Evolutionary conservation across 2,888 invertebrate genomes (phyloP), one percentile per base, ranked within the genome.

Genomic region (Tupiocoris notatus): DNA sequence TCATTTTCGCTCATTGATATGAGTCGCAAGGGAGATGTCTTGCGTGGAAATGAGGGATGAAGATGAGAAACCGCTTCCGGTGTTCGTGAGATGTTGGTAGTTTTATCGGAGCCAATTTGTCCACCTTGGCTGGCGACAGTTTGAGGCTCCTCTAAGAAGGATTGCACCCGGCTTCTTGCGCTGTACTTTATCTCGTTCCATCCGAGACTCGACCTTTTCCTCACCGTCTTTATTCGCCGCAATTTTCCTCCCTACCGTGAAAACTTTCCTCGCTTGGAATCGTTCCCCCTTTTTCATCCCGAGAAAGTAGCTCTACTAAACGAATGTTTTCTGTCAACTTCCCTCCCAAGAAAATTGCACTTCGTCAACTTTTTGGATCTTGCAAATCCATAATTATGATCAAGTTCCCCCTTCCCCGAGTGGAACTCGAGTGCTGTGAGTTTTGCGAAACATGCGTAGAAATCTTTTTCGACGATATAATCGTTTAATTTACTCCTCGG

Each of bases 81-180:
- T 39, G 39, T 57, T 56, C 56, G 67, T 54, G 54, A 65, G 65
- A 65, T 57, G 54, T 22, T 67, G 67, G 39, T 56, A 67, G 67
- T 67, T 67, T 67, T 67, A 67, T 67, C 67, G 67, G 21, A 67
- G 67, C 67, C 67, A 67, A 67, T 67, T 67, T 67, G 67, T 67
- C 67, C 57, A 22, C 39, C 39, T 39, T 39, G 17, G 67, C 67
- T 39, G 67, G 67, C 57, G 67, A 67, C 67, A 67, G 67, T 67
- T 67, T 67, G 67, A 67, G 67, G 67, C 56, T 67, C 67, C 56
- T 12, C 67, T 56, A 67, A 67, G 67, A 67, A 67, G 57, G 67
- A 67, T 67, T 67, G 67, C 67, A 67, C 57, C 56, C 54, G 67
- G 67, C 57, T 56, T 23, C 67, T 23, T n/a, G 21, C 21, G 39